phyloP scores from a whole-genome alignment of 2,113 vertebrate species.

The Prunella himalayana region DNA sequence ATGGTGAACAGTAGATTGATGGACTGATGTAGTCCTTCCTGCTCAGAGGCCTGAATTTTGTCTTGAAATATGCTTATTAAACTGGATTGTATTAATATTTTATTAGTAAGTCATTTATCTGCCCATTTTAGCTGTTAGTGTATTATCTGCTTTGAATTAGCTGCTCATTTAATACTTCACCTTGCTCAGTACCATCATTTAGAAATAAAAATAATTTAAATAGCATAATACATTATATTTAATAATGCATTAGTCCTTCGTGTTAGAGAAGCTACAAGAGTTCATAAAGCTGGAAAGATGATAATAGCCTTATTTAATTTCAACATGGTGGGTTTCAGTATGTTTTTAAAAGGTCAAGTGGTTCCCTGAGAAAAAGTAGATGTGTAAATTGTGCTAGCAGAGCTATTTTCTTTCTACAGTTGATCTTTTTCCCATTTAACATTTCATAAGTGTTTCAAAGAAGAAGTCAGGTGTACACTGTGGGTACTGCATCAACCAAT shows the following conservation, averaged over 20 bases:
- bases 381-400: slow-evolving; percentile 30
- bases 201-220: slow-evolving; percentile 19
- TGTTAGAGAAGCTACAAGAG: neutral
- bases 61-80: neutral
- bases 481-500: neutral
- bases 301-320: slow-evolving; percentile 6
- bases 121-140: neutral
- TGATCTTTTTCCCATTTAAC: slow-evolving; percentile 40
- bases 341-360: slow-evolving; percentile 49
- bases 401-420: slow-evolving; percentile 35
- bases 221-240: neutral
- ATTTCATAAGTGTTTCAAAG: neutral
- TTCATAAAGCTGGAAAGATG: neutral
- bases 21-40: neutral
- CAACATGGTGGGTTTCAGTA: slow-evolving; percentile 5
- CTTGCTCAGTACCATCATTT: neutral
- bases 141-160: neutral
- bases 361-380: slow-evolving; percentile 45
- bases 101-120: neutral
- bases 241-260: neutral
- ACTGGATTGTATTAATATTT: neutral
- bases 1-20: neutral
- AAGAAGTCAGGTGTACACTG: neutral
- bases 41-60: neutral
- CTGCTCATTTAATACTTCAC: slow-evolving; percentile 6